Percentiles rank a stretch among this genome's conserved stretches.
Evolutionary conservation across 1,140 invertebrate species (phyloP).

Genomic region (Apis laboriosa): DNA sequence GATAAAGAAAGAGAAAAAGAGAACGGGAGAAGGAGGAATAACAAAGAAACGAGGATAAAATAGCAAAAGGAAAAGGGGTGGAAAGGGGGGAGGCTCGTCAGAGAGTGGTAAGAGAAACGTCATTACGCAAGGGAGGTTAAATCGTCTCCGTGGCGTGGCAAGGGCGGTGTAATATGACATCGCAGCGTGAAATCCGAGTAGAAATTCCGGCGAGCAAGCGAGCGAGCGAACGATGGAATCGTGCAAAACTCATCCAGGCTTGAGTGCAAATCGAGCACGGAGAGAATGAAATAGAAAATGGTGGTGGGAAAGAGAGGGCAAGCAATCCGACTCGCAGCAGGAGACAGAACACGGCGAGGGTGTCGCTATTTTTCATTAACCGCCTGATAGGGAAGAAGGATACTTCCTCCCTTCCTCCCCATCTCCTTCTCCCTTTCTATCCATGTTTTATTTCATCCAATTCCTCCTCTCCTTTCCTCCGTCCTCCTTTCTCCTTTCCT

Average conservation of each 20-base stretch:
- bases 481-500: background rate
- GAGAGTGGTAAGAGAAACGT: background rate
- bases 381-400: conserved; percentile 68
- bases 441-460: conserved; percentile 68
- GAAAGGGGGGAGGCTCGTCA: background rate
- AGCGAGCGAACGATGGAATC: conserved; percentile 67
- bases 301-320: conserved; percentile 62
- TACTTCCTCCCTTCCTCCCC: conserved; percentile 9
- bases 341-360: conserved; percentile 66
- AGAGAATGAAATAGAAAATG: conserved; percentile 17
- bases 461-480: conserved; percentile 11
- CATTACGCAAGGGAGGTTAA: conserved; percentile 28
- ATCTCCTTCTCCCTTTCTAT: conserved; percentile 34
- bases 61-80: background rate
- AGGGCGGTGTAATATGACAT: conserved; percentile 70
- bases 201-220: conserved; percentile 60
- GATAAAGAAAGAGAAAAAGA: background rate
- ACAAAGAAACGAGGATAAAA: background rate
- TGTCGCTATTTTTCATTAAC: conserved; percentile 79
- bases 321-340: conserved; percentile 73
- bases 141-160: conserved; percentile 52
- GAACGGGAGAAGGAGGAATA: background rate
- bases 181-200: conserved; percentile 71
- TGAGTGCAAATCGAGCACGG: conserved; percentile 61
- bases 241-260: conserved; percentile 67